These are phyloP conservation scores for Intellagama lesueurii DNA, from an alignment of 2,797 vertebrate species.

Conservation along the genomic window DNA sequence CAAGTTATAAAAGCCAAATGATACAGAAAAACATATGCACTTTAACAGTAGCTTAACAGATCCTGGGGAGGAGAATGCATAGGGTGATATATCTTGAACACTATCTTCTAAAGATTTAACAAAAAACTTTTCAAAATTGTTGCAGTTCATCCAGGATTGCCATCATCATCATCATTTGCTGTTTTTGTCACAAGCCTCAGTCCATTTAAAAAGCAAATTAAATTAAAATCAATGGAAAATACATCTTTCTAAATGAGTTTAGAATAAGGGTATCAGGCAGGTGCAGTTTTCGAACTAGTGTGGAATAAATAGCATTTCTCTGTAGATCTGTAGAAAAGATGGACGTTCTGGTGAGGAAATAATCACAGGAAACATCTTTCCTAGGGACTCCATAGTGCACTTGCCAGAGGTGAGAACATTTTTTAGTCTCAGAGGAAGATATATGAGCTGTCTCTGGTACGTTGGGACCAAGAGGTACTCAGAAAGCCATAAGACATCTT, in stretches of 20 bases:
- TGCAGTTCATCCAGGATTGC: no score
- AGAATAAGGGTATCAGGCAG: neutral
- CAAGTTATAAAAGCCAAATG: slow-evolving; percentile 60
- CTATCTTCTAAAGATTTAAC: no score
- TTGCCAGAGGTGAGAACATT: neutral
- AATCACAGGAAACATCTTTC: neutral
- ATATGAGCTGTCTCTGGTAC: neutral
- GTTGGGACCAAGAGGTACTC: neutral
- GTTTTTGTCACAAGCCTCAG: slow-evolving; percentile 3
- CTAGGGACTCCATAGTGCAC: neutral
- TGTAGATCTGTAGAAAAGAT: neutral
- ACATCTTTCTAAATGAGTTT: neutral
- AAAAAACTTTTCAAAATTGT: no score
- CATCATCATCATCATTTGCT: neutral
- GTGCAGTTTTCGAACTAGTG: neutral
- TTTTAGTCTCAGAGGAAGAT: neutral
- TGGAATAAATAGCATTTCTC: neutral
- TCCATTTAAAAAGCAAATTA: neutral
- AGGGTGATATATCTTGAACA: neutral
- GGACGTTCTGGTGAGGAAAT: neutral
- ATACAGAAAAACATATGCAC: slow-evolving; percentile 57
- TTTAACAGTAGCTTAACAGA: slow-evolving; percentile 38
- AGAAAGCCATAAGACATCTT: neutral
- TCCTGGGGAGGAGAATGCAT: neutral
- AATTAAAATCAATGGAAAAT: slow-evolving; percentile 16